Conservation (phyloP, 37 sponge, comb jelly and placozoan genomes). For the Ianthella basta region DNA sequence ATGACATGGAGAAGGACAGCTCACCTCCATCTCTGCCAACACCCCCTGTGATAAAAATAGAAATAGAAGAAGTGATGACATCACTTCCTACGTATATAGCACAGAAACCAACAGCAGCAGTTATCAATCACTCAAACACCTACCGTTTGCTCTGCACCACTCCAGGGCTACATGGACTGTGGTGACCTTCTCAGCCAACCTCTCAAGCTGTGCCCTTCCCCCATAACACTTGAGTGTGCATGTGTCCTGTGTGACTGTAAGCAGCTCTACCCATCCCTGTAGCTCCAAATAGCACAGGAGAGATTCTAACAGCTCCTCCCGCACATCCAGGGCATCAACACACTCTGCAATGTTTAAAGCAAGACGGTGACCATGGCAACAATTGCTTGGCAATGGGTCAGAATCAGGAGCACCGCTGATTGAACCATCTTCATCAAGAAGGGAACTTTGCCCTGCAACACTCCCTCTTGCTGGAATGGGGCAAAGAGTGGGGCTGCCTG, state of each 20-base stretch:
- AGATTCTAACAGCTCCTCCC: constrained; percentile 77
- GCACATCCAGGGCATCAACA: constrained; percentile 63
- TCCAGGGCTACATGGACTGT: constrained; percentile 70
- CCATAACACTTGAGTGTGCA: constrained; percentile 87
- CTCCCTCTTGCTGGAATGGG: too few species aligned
- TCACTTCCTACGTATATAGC: too few species aligned
- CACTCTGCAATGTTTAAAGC: constrained; percentile 68
- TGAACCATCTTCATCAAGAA: too few species aligned
- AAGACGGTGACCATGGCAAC: constrained; percentile 75
- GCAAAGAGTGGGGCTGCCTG: not conserved
- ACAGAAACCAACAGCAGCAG: too few species aligned
- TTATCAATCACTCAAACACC: too few species aligned
- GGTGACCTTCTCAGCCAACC: constrained; percentile 74
- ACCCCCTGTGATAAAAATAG: constrained; percentile 12
- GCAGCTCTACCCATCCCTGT: constrained; percentile 72
- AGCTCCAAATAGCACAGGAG: constrained; percentile 91
- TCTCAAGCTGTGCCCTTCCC: constrained; percentile 66
- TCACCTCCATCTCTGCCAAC: constrained; percentile 18
- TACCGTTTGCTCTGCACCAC: constrained; percentile 56
- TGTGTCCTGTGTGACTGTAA: constrained; percentile 49
- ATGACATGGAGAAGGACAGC: constrained; percentile 49
- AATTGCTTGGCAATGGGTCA: not conserved
- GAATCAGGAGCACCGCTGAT: not conserved
- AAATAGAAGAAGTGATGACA: too few species aligned
- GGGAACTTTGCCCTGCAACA: too few species aligned